Base-by-base conservation (phyloP, 2,888 invertebrate genomes). In the Phengaris alcon region DNA sequence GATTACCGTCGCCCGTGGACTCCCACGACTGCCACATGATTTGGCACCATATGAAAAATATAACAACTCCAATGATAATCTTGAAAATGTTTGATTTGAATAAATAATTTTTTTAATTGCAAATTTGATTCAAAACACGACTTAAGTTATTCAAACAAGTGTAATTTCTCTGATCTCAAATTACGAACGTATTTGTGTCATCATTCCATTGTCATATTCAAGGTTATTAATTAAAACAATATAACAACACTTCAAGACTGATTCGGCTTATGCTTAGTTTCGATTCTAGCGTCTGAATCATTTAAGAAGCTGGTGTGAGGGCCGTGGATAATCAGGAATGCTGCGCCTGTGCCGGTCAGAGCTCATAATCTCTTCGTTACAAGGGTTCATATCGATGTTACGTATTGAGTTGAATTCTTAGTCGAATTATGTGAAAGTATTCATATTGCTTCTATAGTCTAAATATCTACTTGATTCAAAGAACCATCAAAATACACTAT, bases 271-370 rank as follows among this genome's bases (percentile, higher is more conserved):
- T 22, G 59, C 35, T 64, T 15, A n/a, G 55, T 55, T 59, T 22
- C 52, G 10, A 52, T 6, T 64, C 35, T 54, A 35, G 54, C 10
- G 72, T 22, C 54, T 72, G 72, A 35, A 35, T 72, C 86, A 87
- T 87, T 87, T 90, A 90, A 87, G 85, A 83, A 78, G 77, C 74
- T 64, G 75, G 82, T 80, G 77, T 85, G 89, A 72, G 88, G 82
- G 84, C 78, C 91, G 89, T 90, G 83, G 83, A 88, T 88, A 91
- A 92, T 91, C 87, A 83, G 89, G 90, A 90, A 90, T 90, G 91
- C 86, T 80, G 88, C 79, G 7, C 12, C 64, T 77, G 80, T 82
- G 85, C 88, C 82, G 86, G 89, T 85, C 82, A 78, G 75, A 79
- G 82, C 82, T 85, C 84, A 84, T 85, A 85, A 85, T 86, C 85